Percentiles rank a stretch among this genome's conserved stretches.
phyloP scores from a whole-genome alignment of 2,113 vertebrate genomes.

The Mionectes macconnelli region DNA sequence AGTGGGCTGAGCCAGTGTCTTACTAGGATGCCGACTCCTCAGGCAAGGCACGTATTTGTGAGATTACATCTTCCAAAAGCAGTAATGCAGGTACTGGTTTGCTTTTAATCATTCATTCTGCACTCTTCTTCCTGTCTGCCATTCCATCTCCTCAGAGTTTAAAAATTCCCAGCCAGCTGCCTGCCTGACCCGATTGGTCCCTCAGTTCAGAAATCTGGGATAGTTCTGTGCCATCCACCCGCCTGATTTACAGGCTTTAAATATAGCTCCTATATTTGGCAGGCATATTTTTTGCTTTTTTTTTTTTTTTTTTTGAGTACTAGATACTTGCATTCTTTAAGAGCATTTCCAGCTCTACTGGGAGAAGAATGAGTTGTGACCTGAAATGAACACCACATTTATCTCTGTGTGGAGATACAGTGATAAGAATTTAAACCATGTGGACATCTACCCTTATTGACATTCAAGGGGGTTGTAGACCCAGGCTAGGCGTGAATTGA shows the following conservation, averaged over 20 bases:
- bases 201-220: neutral
- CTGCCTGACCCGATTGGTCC: neutral
- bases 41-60: slow-evolving; percentile 31
- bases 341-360: neutral
- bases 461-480: neutral
- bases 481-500: neutral
- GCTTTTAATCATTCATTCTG: neutral
- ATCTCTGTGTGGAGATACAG: neutral
- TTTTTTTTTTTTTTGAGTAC: neutral
- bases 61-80: slow-evolving; percentile 14
- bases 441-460: neutral
- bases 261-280: neutral
- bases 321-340: neutral
- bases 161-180: neutral
- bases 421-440: neutral
- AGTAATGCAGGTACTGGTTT: slow-evolving; percentile 14
- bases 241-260: neutral
- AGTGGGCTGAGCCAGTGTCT: neutral
- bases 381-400: neutral
- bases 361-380: neutral
- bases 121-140: neutral
- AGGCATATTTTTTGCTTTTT: neutral
- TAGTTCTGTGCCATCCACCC: neutral
- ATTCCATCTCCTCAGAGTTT: neutral
- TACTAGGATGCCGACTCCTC: neutral